Evolutionary conservation across 2,113 vertebrate species (phyloP).

Genomic region (Nothocercus nigrocapillus): DNA sequence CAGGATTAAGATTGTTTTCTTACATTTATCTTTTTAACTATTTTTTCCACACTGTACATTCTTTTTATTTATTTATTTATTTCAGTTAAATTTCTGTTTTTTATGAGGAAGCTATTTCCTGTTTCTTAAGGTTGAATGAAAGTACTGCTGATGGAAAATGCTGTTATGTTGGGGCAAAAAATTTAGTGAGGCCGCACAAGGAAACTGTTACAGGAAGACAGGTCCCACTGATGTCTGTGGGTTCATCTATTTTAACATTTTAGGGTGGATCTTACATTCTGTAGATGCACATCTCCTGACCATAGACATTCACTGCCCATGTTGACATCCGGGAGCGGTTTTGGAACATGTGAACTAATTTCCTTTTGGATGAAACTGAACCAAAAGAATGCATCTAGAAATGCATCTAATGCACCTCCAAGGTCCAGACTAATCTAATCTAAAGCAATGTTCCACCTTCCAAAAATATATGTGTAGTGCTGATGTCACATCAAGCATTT

Average conservation of each 20-base stretch:
- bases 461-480: background rate
- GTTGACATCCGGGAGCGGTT: background rate
- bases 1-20: background rate
- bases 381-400: background rate
- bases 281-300: background rate
- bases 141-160: background rate
- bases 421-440: background rate
- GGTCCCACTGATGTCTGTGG: background rate
- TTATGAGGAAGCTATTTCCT: background rate
- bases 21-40: background rate
- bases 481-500: fast-evolving
- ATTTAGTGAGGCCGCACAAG: background rate
- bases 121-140: background rate
- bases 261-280: background rate
- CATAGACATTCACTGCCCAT: background rate
- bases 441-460: background rate
- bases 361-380: background rate
- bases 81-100: background rate
- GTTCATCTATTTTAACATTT: background rate
- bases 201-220: background rate
- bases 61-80: background rate
- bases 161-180: background rate
- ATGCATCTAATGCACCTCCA: background rate
- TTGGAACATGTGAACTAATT: background rate
- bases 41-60: background rate